Base-by-base conservation (phyloP, 2,113 vertebrate species). In the Corydoras maculifer region DNA sequence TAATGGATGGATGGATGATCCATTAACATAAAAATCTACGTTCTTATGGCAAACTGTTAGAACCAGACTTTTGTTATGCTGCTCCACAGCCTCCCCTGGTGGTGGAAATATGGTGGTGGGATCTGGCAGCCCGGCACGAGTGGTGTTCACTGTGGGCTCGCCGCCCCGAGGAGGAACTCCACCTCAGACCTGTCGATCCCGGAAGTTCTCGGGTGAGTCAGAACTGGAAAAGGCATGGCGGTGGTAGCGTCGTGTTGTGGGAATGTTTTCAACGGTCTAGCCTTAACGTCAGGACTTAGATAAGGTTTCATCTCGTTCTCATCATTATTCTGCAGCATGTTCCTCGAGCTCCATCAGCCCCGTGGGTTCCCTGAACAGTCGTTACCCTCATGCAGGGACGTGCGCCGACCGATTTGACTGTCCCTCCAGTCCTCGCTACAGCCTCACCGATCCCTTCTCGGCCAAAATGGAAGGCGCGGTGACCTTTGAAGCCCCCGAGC, bases 131-230 rank as follows among this genome's bases (percentile, higher is more conserved):
- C 94, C 96, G 0, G 88, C 93, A 5, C 92, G 92, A 3, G 95
- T 96, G 75, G 84, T 97, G 65, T 99, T 99, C 82, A 98, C 94
- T 0, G 94, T 99, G 59, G 97, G 97, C 65, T 99, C 97, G n/a
- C 97, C 97, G 65, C 93, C 97, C 43, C 93, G 91, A 30, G 92
- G 94, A 82, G 90, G 87, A 81, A 94, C 93, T 0, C 93, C 97
- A 1, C 94, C 94, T 14, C 92, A 93, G 49, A 83, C 87, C 62
- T 88, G 83, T 78, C 87, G 91, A 50, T 88, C 91, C 68, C 90
- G 94, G 79, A 89, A 94, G 88, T 93, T 93, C 86, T 98, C 97
- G 86, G 95, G 97, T 98, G 87, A 53, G 65, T 30, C 61, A 0
- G 13, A 2, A 2, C 51, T 53, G 5, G 11, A 3, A 25, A 43